Evolutionary conservation across 2,113 vertebrate species (phyloP), one percentile per base, ranked within the genome.

Genomic region (Thinocorus orbignyianus): DNA sequence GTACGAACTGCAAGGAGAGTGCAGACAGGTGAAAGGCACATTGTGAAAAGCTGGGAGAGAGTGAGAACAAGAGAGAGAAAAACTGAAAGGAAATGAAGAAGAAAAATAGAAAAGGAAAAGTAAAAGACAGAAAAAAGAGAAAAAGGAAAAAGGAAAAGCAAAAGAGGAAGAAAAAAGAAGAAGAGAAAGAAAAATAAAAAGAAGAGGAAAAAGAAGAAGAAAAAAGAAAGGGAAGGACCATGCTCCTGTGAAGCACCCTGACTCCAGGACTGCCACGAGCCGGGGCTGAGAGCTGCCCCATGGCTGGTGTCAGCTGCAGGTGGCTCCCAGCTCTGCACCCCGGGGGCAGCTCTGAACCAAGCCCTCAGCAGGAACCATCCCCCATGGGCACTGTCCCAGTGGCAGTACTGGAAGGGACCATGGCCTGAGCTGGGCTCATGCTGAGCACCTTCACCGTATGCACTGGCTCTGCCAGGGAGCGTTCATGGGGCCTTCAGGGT

Each of bases 231-330:
- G 17, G 22, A 72, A 80, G 44, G 20, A 37, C 17, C 6, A 42
- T 35, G 25, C 18, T 52, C 17, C 10, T 5, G 24, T 17, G 35
- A 41, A 71, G 74, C 57, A 65, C 14, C 39, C 22, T 1, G 4
- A 20, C 31, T 26, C 13, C 20, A 49, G 33, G 61, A 25, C 60
- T 52, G 13, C 23, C 11, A 23, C 0, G 23, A 51, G 30, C 15
- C 17, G 1, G 0, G 10, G 35, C 71, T 0, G 0, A 52, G 66
- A 24, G 23, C 30, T 46, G 51, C 30, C 17, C 66, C 30, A 2
- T 0, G 4, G 54, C 46, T 0, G 0, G 25, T 2, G 1, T 17
- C 12, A 7, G 39, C 8, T 13, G 62, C 3, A 1, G 3, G 8
- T 0, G 5, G 26, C 30, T 37, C 52, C 42, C 31, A 22, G 72